These are phyloP conservation scores for Oscheius myriophilus DNA, from an alignment of 2,888 invertebrate species.

Conservation along the genomic window DNA sequence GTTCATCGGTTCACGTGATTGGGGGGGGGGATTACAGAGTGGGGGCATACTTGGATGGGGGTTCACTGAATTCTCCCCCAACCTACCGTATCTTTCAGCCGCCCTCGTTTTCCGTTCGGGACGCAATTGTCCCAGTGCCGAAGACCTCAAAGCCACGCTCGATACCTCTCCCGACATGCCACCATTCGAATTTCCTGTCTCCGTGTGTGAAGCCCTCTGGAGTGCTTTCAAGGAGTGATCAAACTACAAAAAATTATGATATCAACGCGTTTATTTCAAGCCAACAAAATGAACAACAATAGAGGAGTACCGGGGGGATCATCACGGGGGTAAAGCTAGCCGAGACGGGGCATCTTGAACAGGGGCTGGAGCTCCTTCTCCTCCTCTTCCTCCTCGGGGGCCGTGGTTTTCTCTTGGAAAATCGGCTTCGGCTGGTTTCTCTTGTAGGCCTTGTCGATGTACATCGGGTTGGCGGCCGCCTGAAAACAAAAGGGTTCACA, in stretches of 20 bases:
- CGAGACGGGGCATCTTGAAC: conserved; percentile 54
- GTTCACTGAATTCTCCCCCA: too few species aligned
- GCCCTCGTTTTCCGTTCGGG: neutral
- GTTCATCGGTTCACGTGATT: too few species aligned
- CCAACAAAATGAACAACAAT: too few species aligned
- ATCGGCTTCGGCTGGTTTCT: conserved; percentile 67
- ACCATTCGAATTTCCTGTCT: conserved; percentile 3
- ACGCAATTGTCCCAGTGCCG: neutral
- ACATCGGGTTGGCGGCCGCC: conserved; percentile 65
- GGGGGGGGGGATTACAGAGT: too few species aligned
- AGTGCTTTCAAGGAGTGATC: neutral
- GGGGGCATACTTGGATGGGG: too few species aligned
- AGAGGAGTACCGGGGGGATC: too few species aligned
- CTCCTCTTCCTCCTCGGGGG: conserved; percentile 53
- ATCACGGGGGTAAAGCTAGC: neutral
- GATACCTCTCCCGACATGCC: conserved; percentile 1
- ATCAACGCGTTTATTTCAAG: too few species aligned
- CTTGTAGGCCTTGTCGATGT: conserved; percentile 65
- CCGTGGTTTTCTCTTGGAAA: conserved; percentile 62
- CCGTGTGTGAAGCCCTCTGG: conserved; percentile 2
- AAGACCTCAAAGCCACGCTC: conserved; percentile 5
- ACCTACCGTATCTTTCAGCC: neutral
- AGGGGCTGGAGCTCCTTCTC: conserved; percentile 60
- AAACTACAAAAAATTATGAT: too few species aligned
- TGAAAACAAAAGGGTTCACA: too few species aligned